Evolutionary conservation across 30 jellyfish, hydroid and myxozoan genomes (phyloP).

Genomic region (Aurelia aurita complex sp. Pacific): DNA sequence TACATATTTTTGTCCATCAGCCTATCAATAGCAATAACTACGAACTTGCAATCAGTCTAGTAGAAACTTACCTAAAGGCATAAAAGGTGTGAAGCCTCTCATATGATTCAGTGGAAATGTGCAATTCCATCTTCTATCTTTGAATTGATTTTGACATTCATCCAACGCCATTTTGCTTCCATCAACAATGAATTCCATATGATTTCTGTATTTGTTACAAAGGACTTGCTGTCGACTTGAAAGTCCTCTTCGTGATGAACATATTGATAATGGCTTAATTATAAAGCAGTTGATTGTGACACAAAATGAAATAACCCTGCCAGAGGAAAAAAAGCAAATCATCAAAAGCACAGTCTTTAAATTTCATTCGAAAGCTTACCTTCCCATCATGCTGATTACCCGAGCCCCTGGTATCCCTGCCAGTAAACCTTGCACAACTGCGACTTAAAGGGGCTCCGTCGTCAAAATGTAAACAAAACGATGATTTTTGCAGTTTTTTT

Average conservation of each 20-base stretch:
- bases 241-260: slow-evolving; percentile 89
- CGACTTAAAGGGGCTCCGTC: too few relatives aligned
- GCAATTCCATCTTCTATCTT: slow-evolving; percentile 96
- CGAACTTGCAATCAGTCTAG: too few relatives aligned
- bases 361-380: too few relatives aligned
- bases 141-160: slow-evolving; percentile 84
- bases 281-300: slow-evolving; percentile 29
- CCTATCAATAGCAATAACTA: too few relatives aligned
- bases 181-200: slow-evolving; percentile 90
- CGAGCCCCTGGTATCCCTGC: too few relatives aligned
- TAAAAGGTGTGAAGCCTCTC: slow-evolving; percentile 73
- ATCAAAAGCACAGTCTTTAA: not conserved
- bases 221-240: slow-evolving; percentile 76
- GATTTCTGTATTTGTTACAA: slow-evolving; percentile 77
- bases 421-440: too few relatives aligned
- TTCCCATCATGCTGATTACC: too few relatives aligned
- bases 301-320: slow-evolving; percentile 15
- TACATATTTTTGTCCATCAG: too few relatives aligned
- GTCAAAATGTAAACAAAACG: too few relatives aligned
- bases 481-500: too few relatives aligned
- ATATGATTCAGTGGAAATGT: slow-evolving; percentile 77
- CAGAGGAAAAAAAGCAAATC: not conserved
- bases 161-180: slow-evolving; percentile 85
- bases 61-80: slow-evolving; percentile 75
- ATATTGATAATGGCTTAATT: slow-evolving; percentile 75